Base-by-base conservation (phyloP, 2,888 invertebrate species). In the Drosophila testacea region DNA sequence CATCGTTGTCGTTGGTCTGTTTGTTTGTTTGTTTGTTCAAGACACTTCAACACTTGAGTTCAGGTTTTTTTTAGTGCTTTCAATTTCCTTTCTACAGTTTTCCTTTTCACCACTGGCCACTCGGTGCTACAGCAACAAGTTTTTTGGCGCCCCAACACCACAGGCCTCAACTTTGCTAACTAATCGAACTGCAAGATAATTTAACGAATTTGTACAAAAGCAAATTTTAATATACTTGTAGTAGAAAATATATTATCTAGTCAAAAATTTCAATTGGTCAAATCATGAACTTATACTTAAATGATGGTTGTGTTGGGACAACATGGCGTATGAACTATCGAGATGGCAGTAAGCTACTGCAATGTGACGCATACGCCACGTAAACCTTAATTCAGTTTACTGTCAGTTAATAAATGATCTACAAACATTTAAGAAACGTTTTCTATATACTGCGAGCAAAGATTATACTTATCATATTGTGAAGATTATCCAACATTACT, bases 11-110 rank as follows among this genome's bases (percentile, higher is more conserved):
- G 81, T 68, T 74, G 57, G 56, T 46, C 55, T 65, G 77, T 66
- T 73, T 76, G 81, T 73, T 77, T 83, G 73, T 79, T 81, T 81
- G 74, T 80, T 83, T 82, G 79, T 64, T 76, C 69, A 74, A 85
- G 73, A 74, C 72, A 83, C 83, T 81, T 83, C 81, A 85, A 72
- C 86, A 83, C 86, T 81, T 70, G 51, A 75, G 61, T 72, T 80
- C 68, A 69, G 74, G 71, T 75, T 69, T 74, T 71, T 59, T 13
- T 63, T 55, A 47, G 46, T 57, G 32, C 56, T 54, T 70, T 61
- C 77, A 65, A 66, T 82, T 83, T 81, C 79, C 81, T 83, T 77
- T 83, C 81, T 64, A 68, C 67, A 79, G 47, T 77, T 77, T 83
- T 77, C 71, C 55, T 56, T 64, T 55, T 55, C 57, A 69, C 69